Base-by-base conservation (phyloP, 2,888 invertebrate genomes). In the Dioctria rufipes region DNA sequence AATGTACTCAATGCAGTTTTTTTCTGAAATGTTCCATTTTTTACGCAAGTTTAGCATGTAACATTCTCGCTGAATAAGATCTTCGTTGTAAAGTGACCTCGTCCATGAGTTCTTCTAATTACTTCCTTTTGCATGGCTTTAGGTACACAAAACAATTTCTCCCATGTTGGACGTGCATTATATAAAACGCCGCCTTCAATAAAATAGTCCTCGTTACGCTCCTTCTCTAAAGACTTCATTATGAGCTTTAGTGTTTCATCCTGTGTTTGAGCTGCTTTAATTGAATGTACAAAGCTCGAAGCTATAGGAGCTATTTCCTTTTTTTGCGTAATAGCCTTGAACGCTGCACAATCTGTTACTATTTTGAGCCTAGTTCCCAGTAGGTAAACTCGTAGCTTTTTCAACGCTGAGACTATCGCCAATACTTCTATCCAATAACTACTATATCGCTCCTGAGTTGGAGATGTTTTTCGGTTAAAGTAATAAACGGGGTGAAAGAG, bases 311-410 rank as follows among this genome's bases (percentile, higher is more conserved):
- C 71, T 6, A 83, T 63, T 25, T 85, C 84, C 69, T 82, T 85
- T 80, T 88, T 88, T 0, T 83, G 60, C 83, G 87, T 84, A 0
- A 86, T 86, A 80, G 80, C 84, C 6, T 85, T 80, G 73, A 87
- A 86, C 5, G 86, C 85, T 42, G 82, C 78, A 69, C 86, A 87
- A 81, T 87, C 86, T 0, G 85, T 86, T 5, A 86, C 82, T 51
- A 86, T 85, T 67, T 84, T 86, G 60, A 86, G 85, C 37, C 81
- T 78, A 13, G 66, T 78, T 2, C 85, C 86, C 6, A 87, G 49
- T 3, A 87, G 61, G 80, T 87, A 88, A 0, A 86, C 83, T 8
- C 86, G 78, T 80, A 80, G 84, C 13, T 83, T 84, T 13, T 83
- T 82, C 4, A 84, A 65, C 0, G 82, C 81, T 49, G 78, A 46